These are phyloP conservation scores for Sarcophaga bullata DNA, from an alignment of 1,140 invertebrate genomes.

Conservation along the genomic window DNA sequence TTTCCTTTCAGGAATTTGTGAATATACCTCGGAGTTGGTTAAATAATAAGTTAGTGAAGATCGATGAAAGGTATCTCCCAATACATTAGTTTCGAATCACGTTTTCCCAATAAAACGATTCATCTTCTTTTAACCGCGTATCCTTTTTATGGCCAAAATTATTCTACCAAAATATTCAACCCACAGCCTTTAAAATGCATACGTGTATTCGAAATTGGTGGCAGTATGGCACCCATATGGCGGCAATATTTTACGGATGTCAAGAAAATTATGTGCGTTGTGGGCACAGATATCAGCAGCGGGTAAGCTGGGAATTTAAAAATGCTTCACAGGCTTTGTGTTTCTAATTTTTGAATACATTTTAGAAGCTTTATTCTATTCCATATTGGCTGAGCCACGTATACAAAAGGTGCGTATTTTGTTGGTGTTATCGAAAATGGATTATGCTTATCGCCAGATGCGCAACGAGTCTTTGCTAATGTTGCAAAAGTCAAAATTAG, in stretches of 20 bases:
- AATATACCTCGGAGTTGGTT: too few species aligned
- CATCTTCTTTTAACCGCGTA: too few species aligned
- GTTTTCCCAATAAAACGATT: too few species aligned
- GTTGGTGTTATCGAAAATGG: slow-evolving; percentile 82
- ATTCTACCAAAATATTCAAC: too few species aligned
- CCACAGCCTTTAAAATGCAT: slow-evolving; percentile 65
- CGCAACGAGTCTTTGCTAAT: slow-evolving; percentile 83
- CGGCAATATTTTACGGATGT: slow-evolving; percentile 75
- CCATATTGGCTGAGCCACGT: slow-evolving; percentile 76
- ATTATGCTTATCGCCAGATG: slow-evolving; percentile 83
- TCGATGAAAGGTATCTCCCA: too few species aligned
- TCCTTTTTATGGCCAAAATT: too few species aligned
- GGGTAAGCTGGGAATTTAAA: slow-evolving; percentile 57
- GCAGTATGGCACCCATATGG: slow-evolving; percentile 83
- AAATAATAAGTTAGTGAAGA: too few species aligned
- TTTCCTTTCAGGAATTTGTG: too few species aligned
- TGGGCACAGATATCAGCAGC: slow-evolving; percentile 84
- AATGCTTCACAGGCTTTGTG: neutral
- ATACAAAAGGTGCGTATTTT: slow-evolving; percentile 75
- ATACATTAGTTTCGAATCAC: too few species aligned
- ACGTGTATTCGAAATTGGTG: slow-evolving; percentile 75
- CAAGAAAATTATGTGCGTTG: slow-evolving; percentile 78
- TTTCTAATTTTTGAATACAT: neutral
- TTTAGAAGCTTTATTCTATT: slow-evolving; percentile 73
- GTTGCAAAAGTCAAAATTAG: slow-evolving; percentile 75